Evolutionary conservation across 2,797 vertebrate species (phyloP).

Genomic region (Acipenser oxyrinchus): DNA sequence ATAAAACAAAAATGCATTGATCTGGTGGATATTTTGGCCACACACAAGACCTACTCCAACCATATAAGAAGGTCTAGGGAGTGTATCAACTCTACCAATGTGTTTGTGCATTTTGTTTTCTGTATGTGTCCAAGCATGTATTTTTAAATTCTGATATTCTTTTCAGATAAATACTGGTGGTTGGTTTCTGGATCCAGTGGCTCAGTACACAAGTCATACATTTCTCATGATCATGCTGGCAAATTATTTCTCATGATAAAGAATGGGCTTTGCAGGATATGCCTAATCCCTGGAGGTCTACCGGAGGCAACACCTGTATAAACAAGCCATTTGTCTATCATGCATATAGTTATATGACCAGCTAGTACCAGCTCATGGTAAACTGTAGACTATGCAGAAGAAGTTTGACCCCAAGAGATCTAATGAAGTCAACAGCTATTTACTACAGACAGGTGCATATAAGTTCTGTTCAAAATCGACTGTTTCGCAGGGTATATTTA

Average conservation of each 20-base stretch:
- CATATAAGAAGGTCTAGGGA: too few relatives aligned
- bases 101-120: too few relatives aligned
- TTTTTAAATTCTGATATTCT: background rate
- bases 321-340: conserved; percentile 19
- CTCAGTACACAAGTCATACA: background rate
- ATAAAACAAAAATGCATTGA: too few relatives aligned
- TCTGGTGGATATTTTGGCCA: too few relatives aligned
- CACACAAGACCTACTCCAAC: too few relatives aligned
- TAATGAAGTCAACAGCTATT: background rate
- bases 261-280: conserved; percentile 3
- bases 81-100: too few relatives aligned
- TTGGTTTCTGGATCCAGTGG: background rate
- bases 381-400: background rate
- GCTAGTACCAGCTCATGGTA: conserved; percentile 13
- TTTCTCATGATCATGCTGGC: conserved; percentile 4
- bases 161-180: background rate
- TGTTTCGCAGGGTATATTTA: too few relatives aligned
- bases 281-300: background rate
- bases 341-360: conserved; percentile 9
- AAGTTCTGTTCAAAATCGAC: too few relatives aligned
- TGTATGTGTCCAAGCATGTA: too few relatives aligned
- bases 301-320: conserved; percentile 18
- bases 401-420: background rate
- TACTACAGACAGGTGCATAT: background rate
- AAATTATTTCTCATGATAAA: background rate